A percentile compares a stretch with the other conserved stretches of the same genome.
These are phyloP conservation scores for Brenthis hecate DNA, from an alignment of 2,888 invertebrate species.

Conservation along the genomic window DNA sequence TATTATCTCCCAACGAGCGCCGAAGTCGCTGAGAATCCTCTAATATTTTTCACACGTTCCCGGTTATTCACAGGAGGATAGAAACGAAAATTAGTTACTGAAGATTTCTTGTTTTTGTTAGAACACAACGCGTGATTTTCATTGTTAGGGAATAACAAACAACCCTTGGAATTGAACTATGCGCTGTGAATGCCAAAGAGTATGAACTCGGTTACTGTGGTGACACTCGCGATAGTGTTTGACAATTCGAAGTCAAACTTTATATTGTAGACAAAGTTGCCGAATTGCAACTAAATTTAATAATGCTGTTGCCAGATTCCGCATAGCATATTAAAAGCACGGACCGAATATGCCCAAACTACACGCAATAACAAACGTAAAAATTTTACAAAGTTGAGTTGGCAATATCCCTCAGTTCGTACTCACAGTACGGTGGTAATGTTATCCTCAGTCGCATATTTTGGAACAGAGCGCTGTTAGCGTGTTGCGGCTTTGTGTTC, in stretches of 20 bases:
- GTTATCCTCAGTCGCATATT: constrained; percentile 67
- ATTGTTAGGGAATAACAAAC: constrained; percentile 78
- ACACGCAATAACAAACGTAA: constrained; percentile 44
- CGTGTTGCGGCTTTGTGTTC: constrained; percentile 62
- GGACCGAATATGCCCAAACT: constrained; percentile 31
- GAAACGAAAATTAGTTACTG: constrained; percentile 81
- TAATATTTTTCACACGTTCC: constrained; percentile 80
- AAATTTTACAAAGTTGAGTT: constrained; percentile 49
- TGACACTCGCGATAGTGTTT: constrained; percentile 46
- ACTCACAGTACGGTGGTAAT: constrained; percentile 46
- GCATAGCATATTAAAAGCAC: constrained; percentile 40
- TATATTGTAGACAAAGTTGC: constrained; percentile 26
- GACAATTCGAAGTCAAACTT: constrained; percentile 33
- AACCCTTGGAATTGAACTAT: constrained; percentile 77
- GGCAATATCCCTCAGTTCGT: constrained; percentile 43
- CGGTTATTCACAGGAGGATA: constrained; percentile 76
- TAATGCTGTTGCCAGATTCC: constrained; percentile 31
- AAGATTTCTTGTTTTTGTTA: constrained; percentile 75
- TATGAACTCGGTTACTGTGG: constrained; percentile 45
- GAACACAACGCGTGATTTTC: constrained; percentile 78
- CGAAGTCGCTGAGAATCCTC: constrained; percentile 64
- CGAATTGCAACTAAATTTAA: constrained; percentile 39
- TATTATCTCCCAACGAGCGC: constrained; percentile 74
- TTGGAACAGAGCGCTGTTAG: constrained; percentile 59
- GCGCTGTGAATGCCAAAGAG: constrained; percentile 67